Percentiles rank a stretch among this genome's conserved stretches.
Conservation (phyloP, 2,888 invertebrate species). For the Pseudolycoriella hygida region DNA sequence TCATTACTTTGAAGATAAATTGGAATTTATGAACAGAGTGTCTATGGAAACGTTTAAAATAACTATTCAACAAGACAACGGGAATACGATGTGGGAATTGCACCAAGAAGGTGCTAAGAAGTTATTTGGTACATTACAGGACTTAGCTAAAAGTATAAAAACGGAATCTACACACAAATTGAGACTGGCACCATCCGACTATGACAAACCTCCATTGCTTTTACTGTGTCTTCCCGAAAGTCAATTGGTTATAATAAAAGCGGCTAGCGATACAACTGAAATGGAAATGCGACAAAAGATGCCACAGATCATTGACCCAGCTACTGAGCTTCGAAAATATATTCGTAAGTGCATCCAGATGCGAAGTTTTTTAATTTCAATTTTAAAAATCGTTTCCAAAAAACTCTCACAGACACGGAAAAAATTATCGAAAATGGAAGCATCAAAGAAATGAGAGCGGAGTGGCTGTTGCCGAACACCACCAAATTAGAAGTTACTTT, state of each 20-base stretch:
- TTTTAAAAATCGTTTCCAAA: not conserved
- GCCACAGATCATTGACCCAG: constrained; percentile 25
- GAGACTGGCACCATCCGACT: constrained; percentile 69
- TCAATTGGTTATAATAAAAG: constrained; percentile 23
- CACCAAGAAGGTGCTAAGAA: constrained; percentile 16
- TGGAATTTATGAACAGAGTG: constrained; percentile 30
- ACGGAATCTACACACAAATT: constrained; percentile 19
- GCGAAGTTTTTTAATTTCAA: not conserved
- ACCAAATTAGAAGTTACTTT: constrained; percentile 64
- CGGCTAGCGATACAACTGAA: constrained; percentile 23
- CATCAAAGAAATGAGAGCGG: constrained; percentile 50
- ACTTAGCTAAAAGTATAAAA: constrained; percentile 22
- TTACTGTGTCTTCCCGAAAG: constrained; percentile 26
- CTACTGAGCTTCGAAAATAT: constrained; percentile 24
- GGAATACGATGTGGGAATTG: constrained; percentile 20
- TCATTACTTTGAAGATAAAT: not conserved
- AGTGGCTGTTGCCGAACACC: constrained; percentile 59
- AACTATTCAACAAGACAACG: constrained; percentile 10
- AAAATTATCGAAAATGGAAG: constrained; percentile 41
- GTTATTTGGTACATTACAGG: constrained; percentile 19
- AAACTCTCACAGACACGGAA: constrained; percentile 37
- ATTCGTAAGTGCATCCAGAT: constrained; percentile 18
- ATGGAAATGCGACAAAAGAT: constrained; percentile 22
- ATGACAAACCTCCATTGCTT: constrained; percentile 33
- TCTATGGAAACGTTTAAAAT: constrained; percentile 54